Base-by-base conservation (phyloP, 2,113 vertebrate species). In the Dryoscopus gambensis region DNA sequence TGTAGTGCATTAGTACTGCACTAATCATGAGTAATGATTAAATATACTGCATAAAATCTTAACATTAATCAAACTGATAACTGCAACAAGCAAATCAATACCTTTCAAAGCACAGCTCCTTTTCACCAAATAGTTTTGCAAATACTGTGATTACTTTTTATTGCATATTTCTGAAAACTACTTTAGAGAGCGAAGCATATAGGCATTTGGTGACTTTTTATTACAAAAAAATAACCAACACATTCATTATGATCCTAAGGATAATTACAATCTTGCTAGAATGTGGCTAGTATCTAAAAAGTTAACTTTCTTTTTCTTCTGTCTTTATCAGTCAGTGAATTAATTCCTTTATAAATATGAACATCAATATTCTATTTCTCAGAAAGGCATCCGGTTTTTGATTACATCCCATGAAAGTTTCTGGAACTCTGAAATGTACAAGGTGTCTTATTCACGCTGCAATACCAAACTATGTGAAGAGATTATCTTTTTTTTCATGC, bases 51-150 rank as follows among this genome's bases (percentile, higher is more conserved):
- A 87, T 74, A 93, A 90, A 96, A 95, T 97, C 95, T 97, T 92
- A 98, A 88, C 95, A 97, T 97, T 96, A 95, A 95, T 98, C 97
- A 98, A 96, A 97, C 73, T 84, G 89, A 90, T 97, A 97, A 97
- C 87, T 93, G 71, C 91, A 97, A 96, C 90, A 96, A 96, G 95
- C 64, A 97, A 97, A 98, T 96, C 95, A 90, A 95, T 96, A 95
- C 27, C 44, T 96, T 97, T 97, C 92, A 95, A 90, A 93, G 91
- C 42, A 88, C 35, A 74, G 50, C 35, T 88, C 52, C 85, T 84
- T 97, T 96, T 96, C 88, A 88, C 74, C 89, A 96, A 97, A 90
- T 93, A 96, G 27, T 53, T 89, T 96, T 94, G 90, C 96, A 93
- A 91, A 92, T 75, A 91, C 22, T 19, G 33, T 91, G 87, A 96